Evolutionary conservation across 2,797 vertebrate genomes (phyloP), one percentile per base, ranked within the genome.

Genomic region (Todus mexicanus): DNA sequence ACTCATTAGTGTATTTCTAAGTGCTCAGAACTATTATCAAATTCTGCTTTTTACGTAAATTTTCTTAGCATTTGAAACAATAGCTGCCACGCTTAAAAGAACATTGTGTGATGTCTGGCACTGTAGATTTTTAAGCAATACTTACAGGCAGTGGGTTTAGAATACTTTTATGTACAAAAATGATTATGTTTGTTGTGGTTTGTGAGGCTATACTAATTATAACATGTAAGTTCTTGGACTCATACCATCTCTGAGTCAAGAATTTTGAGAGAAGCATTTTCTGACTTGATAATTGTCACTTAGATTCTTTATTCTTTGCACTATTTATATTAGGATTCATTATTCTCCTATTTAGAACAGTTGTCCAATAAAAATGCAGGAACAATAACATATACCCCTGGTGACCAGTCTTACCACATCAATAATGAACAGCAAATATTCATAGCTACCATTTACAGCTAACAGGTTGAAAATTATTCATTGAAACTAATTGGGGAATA

Each of bases 61-160:
- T 93, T 92, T 92, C 56, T 70, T 66, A 69, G 51, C 18, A 11
- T 56, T 90, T 90, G 84, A 81, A 92, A 81, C 60, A 86, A 31
- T 56, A 81, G 48, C n/a, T 88, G 56, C 29, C 42, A 22, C 25
- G 27, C 63, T 93, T 80, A 35, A 90, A 90, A 72, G 27, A 85
- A 38, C 29, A 10, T n/a, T 77, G 35, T 57, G 6, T 72, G 50
- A 64, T 77, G 64, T 33, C 53, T 75, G 50, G 27, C 29, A 56
- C 18, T 76, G 57, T 18, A 37, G 43, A 29, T 86, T 80, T 92
- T 87, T 23, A 75, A 89, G 53, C 40, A 93, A 38, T 54, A 35
- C 22, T 85, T 72, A 56, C 77, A 84, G 21, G 15, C 20, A 47
- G 15, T 65, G 60, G 31, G 50, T 90, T 83, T 31, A 73, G 37